These are phyloP conservation scores for Drosophila planitibia DNA, from an alignment of 2,888 invertebrate genomes.

Conservation along the genomic window DNA sequence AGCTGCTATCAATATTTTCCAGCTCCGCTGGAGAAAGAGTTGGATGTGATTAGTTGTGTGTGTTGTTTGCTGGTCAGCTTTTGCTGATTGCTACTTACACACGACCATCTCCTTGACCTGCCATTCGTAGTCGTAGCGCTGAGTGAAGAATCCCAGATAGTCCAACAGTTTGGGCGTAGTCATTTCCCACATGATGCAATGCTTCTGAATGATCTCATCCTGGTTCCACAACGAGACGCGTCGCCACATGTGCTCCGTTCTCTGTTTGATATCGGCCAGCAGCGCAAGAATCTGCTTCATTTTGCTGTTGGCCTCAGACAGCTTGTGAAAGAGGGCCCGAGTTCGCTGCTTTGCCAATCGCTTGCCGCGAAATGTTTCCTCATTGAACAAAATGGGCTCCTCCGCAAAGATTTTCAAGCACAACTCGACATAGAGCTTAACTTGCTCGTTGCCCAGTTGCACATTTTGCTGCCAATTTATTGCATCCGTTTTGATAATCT, in stretches of 20 bases:
- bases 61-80: neutral
- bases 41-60: neutral
- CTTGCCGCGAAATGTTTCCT: neutral
- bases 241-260: conserved; percentile 28
- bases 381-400: conserved; percentile 2
- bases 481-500: conserved; percentile 19
- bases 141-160: conserved; percentile 36
- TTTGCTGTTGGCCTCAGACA: neutral
- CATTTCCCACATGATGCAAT: conserved; percentile 11
- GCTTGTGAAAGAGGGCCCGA: neutral
- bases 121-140: conserved; percentile 59
- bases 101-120: conserved; percentile 65
- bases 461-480: conserved; percentile 39
- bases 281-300: conserved; percentile 7
- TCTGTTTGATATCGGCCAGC: conserved; percentile 9
- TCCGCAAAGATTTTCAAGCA: conserved; percentile 8
- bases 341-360: neutral
- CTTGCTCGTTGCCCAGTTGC: conserved; percentile 13
- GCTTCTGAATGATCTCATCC: conserved; percentile 18
- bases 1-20: neutral
- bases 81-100: conserved; percentile 39
- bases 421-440: conserved; percentile 10
- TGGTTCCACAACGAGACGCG: conserved; percentile 42
- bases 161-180: conserved; percentile 10
- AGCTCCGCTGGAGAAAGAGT: conserved; percentile 20